These are phyloP conservation scores for Benitochromis conjunctus DNA, from an alignment of 2,113 vertebrate genomes.

Conservation along the genomic window DNA sequence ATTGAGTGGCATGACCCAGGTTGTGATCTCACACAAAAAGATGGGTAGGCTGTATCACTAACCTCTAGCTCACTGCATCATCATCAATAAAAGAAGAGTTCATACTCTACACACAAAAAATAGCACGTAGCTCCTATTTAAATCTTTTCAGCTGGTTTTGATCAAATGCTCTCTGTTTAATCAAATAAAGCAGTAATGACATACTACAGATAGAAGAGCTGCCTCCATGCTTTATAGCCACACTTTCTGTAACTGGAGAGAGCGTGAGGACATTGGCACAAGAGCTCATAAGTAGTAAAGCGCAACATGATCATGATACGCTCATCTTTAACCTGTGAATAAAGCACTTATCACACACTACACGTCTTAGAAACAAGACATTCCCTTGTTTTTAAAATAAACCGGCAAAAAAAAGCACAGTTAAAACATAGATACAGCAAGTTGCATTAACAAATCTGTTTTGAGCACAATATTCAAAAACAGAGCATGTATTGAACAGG, in stretches of 20 bases:
- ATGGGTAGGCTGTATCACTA: background rate
- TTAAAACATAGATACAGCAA: too few relatives aligned
- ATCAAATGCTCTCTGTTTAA: background rate
- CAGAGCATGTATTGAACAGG: constrained; percentile 32
- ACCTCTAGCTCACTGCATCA: background rate
- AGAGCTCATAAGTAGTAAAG: background rate
- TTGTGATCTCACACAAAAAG: background rate
- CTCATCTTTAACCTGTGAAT: background rate
- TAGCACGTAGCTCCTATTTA: background rate
- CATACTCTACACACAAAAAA: background rate
- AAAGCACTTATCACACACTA: background rate
- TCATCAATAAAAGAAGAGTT: background rate
- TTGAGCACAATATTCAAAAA: constrained; percentile 34
- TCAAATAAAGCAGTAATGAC: background rate
- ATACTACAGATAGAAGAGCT: background rate
- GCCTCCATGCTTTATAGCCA: background rate
- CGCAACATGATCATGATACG: background rate
- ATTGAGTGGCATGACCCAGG: background rate
- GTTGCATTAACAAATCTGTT: constrained; percentile 17
- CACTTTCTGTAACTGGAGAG: background rate
- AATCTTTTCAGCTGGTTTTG: background rate
- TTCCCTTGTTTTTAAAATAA: background rate
- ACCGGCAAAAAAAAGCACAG: background rate
- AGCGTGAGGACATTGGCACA: background rate
- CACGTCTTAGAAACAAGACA: background rate